Percentiles rank a stretch among this genome's conserved stretches.
phyloP scores from a whole-genome alignment of 1,140 invertebrate species.

The Uloborus diversus region DNA sequence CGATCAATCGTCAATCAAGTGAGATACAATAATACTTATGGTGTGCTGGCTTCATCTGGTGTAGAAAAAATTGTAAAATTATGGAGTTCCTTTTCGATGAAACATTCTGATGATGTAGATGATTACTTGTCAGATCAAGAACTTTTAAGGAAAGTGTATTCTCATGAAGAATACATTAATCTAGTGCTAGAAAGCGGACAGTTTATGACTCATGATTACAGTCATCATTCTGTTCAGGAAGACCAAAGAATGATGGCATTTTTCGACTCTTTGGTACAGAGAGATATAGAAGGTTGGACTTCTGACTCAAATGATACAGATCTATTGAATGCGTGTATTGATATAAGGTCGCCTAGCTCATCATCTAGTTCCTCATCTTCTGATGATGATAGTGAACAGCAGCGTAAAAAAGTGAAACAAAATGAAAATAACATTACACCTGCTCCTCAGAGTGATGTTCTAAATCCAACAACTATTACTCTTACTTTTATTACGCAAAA shows the following conservation, averaged over 20 bases:
- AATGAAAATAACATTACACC: not conserved
- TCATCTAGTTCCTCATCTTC: slow-evolving; percentile 45
- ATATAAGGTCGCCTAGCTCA: slow-evolving; percentile 21
- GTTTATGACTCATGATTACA: slow-evolving; percentile 70
- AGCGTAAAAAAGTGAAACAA: not conserved
- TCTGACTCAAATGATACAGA: slow-evolving; percentile 59
- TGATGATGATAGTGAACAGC: slow-evolving; percentile 27
- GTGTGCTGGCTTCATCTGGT: slow-evolving; percentile 89
- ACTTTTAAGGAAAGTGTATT: slow-evolving; percentile 75
- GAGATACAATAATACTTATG: slow-evolving; percentile 84
- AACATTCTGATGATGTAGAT: slow-evolving; percentile 60
- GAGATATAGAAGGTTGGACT: slow-evolving; percentile 78
- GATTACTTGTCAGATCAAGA: slow-evolving; percentile 62
- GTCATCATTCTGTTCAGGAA: slow-evolving; percentile 84
- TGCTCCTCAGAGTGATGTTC: not conserved
- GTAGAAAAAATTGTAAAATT: slow-evolving; percentile 95
- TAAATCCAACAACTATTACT: not conserved
- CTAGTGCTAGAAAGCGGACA: slow-evolving; percentile 81
- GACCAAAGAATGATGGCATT: slow-evolving; percentile 96
- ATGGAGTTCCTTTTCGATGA: slow-evolving; percentile 79
- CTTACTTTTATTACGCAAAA: not conserved
- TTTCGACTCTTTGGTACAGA: slow-evolving; percentile 88
- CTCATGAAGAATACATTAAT: slow-evolving; percentile 85
- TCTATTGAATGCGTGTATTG: slow-evolving; percentile 8
- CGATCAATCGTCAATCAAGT: slow-evolving; percentile 97